Conservation (phyloP, 2,113 vertebrate species). For the Rhabdomys dilectus region DNA sequence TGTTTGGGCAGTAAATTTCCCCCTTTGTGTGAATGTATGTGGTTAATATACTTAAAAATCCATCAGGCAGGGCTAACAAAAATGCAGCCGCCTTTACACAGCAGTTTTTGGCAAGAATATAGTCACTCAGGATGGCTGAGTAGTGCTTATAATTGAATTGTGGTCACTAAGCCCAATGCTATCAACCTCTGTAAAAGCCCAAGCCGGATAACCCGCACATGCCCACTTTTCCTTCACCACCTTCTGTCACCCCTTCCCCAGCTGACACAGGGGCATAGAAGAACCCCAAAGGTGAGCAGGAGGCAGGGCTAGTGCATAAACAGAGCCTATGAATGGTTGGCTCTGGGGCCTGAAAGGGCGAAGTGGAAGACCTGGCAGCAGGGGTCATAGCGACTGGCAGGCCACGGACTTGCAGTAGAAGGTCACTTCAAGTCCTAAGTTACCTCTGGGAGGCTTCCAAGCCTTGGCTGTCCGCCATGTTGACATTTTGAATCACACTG, state of each 20-base stretch:
- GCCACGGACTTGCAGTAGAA: constrained; percentile 67
- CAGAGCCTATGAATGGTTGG: constrained; percentile 65
- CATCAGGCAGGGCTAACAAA: constrained; percentile 82
- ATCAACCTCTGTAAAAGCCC: constrained; percentile 83
- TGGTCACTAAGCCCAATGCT: constrained; percentile 83
- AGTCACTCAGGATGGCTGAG: constrained; percentile 70
- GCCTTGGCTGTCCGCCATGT: constrained; percentile 83
- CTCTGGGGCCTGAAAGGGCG: constrained; percentile 79
- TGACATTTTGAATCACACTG: constrained; percentile 84
- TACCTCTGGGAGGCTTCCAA: constrained; percentile 80
- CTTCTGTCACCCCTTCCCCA: constrained; percentile 5
- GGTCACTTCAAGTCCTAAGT: constrained; percentile 79
- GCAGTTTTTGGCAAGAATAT: constrained; percentile 83
- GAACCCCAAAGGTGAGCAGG: constrained; percentile 74
- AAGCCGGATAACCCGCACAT: constrained; percentile 71
- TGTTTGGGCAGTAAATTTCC: constrained; percentile 87
- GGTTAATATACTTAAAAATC: constrained; percentile 85
- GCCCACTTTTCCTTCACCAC: constrained; percentile 70
- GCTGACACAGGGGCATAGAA: constrained; percentile 68
- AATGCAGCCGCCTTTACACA: constrained; percentile 79
- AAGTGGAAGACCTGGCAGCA: constrained; percentile 81
- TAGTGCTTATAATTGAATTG: constrained; percentile 81
- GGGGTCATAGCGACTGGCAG: constrained; percentile 70
- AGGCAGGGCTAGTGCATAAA: constrained; percentile 45
- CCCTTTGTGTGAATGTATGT: constrained; percentile 82